A percentile compares a stretch with the other conserved stretches of the same genome.
phyloP scores from a whole-genome alignment of 92 coral and sea anemone species.

The Parazoanthus swiftii region DNA sequence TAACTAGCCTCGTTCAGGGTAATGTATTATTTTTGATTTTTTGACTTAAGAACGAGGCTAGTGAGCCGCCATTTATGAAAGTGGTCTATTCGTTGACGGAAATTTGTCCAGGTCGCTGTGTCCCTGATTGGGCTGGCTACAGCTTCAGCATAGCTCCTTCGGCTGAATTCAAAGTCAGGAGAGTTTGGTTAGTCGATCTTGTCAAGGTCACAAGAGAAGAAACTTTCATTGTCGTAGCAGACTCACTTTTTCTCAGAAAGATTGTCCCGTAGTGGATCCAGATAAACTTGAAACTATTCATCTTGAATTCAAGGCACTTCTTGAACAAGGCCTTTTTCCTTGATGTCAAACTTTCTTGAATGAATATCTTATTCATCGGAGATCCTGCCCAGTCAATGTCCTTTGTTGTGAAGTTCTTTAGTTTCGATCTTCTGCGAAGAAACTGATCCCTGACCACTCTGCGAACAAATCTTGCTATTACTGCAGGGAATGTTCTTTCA shows the following conservation, averaged over 20 bases:
- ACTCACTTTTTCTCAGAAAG: constrained; percentile 17
- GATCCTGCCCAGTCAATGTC: no score
- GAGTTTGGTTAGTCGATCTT: not conserved
- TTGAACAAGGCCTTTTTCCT: no score
- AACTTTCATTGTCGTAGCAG: not conserved
- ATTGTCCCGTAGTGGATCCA: constrained; percentile 10
- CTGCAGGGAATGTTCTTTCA: not conserved
- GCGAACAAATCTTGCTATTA: not conserved
- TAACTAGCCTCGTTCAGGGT: no score
- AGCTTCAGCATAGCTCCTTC: constrained; percentile 6
- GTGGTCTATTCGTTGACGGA: not conserved
- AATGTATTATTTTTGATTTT: no score
- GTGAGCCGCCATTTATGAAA: no score
- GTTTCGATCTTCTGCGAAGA: not conserved
- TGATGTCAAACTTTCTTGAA: no score
- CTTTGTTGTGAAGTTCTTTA: not conserved
- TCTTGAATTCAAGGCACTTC: no score
- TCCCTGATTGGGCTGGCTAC: not conserved
- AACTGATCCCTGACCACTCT: not conserved
- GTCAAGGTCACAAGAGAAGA: not conserved
- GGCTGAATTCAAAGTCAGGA: not conserved
- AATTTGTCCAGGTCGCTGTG: not conserved
- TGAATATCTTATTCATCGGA: no score
- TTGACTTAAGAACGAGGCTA: no score
- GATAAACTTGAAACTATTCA: not conserved